Evolutionary conservation across 1,140 invertebrate genomes (phyloP).

Genomic region (Eciton burchellii): DNA sequence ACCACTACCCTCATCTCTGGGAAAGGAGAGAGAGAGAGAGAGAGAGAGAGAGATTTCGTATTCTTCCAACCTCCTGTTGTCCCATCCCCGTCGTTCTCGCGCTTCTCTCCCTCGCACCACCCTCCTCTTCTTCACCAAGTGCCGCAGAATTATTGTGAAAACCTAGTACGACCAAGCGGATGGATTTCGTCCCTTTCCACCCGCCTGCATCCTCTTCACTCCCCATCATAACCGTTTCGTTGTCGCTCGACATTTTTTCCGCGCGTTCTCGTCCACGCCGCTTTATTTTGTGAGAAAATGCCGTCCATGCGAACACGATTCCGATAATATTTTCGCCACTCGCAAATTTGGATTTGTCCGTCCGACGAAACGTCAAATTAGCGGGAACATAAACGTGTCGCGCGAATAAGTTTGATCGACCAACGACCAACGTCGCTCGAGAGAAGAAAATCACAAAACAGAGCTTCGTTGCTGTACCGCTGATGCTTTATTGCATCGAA

Average conservation of each 20-base stretch:
- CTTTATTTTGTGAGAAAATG: constrained; percentile 11
- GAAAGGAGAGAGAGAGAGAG: too few species aligned
- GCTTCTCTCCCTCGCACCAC: background rate
- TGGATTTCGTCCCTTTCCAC: constrained; percentile 20
- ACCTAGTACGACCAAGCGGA: constrained; percentile 62
- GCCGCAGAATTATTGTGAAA: constrained; percentile 70
- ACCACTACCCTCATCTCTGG: constrained; percentile 52
- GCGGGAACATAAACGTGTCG: background rate
- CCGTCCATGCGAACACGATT: background rate
- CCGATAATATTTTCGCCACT: constrained; percentile 37
- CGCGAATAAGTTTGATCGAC: constrained; percentile 31
- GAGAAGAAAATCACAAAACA: background rate
- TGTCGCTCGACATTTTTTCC: constrained; percentile 41
- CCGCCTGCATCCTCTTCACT: constrained; percentile 48
- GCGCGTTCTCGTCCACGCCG: background rate
- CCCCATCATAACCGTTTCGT: constrained; percentile 60
- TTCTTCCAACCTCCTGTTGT: constrained; percentile 26
- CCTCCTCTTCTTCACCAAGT: constrained; percentile 50
- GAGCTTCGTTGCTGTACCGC: background rate
- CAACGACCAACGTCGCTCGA: constrained; percentile 2
- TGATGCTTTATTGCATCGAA: constrained; percentile 5
- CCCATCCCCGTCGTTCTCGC: background rate
- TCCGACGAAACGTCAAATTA: background rate
- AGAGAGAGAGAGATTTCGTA: constrained; percentile 59
- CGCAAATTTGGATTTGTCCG: background rate